Evolutionary conservation across 2,797 vertebrate genomes (phyloP).

Genomic region (Caiman crocodilus): DNA sequence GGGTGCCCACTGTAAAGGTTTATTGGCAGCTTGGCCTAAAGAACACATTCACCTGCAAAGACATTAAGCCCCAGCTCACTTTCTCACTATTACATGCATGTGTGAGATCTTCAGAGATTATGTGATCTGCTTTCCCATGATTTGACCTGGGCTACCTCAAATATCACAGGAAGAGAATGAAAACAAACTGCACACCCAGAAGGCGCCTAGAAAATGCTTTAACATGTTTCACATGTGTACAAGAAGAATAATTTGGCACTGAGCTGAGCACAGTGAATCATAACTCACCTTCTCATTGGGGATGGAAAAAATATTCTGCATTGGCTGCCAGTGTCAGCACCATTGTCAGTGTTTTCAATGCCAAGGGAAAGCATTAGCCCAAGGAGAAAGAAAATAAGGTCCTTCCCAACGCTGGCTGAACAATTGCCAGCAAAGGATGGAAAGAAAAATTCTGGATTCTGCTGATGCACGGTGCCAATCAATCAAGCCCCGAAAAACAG

Average conservation of each 20-base stretch:
- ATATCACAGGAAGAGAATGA: neutral
- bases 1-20: neutral
- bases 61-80: neutral
- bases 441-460: conserved; percentile 41
- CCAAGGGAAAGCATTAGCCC: neutral
- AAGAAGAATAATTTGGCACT: conserved; percentile 12
- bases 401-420: conserved; percentile 24
- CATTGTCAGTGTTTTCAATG: neutral
- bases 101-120: neutral
- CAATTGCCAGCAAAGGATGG: conserved; percentile 11
- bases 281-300: conserved; percentile 35
- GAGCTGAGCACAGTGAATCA: conserved; percentile 5
- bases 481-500: conserved; percentile 26
- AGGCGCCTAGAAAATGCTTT: fast-evolving
- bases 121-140: neutral
- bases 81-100: neutral
- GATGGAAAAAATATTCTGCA: conserved; percentile 31
- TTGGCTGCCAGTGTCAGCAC: neutral
- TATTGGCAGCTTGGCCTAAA: neutral
- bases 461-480: conserved; percentile 5
- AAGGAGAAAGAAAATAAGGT: conserved; percentile 36
- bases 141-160: neutral
- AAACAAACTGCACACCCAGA: neutral
- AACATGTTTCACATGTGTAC: neutral
- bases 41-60: conserved; percentile 13